Conservation (phyloP, 2,888 invertebrate species). For the Tridacna gigas region DNA sequence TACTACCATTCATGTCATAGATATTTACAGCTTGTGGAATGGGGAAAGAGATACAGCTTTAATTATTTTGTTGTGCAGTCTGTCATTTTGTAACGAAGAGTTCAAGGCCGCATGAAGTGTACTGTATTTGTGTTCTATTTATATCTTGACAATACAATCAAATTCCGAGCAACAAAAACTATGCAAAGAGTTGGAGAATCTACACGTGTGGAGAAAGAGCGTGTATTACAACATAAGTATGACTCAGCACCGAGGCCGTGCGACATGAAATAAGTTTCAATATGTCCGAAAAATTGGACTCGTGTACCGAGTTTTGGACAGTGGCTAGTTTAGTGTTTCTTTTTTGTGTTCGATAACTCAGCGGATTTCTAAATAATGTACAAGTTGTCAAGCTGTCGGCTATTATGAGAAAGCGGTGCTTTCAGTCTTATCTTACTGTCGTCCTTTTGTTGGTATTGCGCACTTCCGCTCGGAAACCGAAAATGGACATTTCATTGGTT, state of each 20-base stretch:
- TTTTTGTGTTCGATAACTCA: too few species aligned
- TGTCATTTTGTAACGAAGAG: conserved; percentile 45
- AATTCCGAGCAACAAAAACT: conserved; percentile 10
- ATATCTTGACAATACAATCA: neutral
- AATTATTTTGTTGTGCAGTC: conserved; percentile 38
- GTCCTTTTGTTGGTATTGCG: neutral
- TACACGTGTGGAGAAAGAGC: neutral
- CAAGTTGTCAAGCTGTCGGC: too few species aligned
- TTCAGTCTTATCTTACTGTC: neutral
- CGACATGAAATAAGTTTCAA: too few species aligned
- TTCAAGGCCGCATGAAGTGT: conserved; percentile 40
- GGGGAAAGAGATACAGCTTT: neutral
- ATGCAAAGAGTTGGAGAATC: neutral
- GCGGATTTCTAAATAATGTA: too few species aligned
- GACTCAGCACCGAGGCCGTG: too few species aligned
- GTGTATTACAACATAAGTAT: too few species aligned
- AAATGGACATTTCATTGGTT: neutral
- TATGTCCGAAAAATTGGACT: too few species aligned
- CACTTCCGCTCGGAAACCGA: neutral
- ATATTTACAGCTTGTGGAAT: too few species aligned
- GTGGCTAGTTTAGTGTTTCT: too few species aligned
- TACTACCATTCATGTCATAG: too few species aligned
- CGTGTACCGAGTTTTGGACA: too few species aligned
- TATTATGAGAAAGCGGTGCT: neutral
- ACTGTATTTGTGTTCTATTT: conserved; percentile 2